Percentiles rank a stretch among this genome's conserved stretches.
Evolutionary conservation across 2,113 vertebrate genomes (phyloP).

Genomic region (Stigmatopora nigra): DNA sequence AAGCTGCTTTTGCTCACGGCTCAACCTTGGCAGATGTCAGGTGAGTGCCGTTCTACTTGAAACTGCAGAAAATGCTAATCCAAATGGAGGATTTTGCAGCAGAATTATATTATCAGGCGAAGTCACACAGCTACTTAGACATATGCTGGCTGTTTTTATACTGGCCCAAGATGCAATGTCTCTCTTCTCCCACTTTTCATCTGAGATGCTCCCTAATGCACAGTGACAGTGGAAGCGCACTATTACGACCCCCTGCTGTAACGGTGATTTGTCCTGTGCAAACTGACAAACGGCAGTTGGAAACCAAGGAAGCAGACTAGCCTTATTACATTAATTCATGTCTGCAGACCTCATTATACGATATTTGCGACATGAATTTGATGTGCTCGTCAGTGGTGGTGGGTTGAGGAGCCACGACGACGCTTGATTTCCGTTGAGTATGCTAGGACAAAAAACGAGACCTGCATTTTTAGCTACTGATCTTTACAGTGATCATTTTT

Average conservation of each 20-base stretch:
- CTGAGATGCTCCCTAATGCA: slow-evolving; percentile 39
- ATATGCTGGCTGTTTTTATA: slow-evolving; percentile 28
- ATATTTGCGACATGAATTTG: slow-evolving; percentile 41
- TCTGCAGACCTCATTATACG: slow-evolving; percentile 54
- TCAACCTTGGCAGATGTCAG: not conserved
- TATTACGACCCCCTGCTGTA: slow-evolving; percentile 22
- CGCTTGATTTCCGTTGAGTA: not conserved
- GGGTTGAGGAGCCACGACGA: slow-evolving; percentile 18
- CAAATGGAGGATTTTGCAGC: slow-evolving; percentile 14
- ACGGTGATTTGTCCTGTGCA: slow-evolving; percentile 15
- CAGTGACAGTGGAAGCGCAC: slow-evolving; percentile 33
- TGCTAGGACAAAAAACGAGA: not conserved
- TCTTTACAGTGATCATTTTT: no score
- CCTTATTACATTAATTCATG: slow-evolving; percentile 49
- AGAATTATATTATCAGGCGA: slow-evolving; percentile 28
- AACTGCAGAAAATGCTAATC: slow-evolving; percentile 20
- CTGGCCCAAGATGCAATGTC: slow-evolving; percentile 45
- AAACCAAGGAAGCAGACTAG: slow-evolving; percentile 41
- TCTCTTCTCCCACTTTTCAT: slow-evolving; percentile 50
- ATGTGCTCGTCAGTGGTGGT: slow-evolving; percentile 34
- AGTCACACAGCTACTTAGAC: slow-evolving; percentile 16
- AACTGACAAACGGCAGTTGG: slow-evolving; percentile 34
- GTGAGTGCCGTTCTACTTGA: not conserved
- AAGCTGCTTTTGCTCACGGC: not conserved
- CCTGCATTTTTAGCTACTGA: not conserved